These are phyloP conservation scores for Paragorgia papillata DNA, from an alignment of 92 coral and sea anemone genomes.

Conservation along the genomic window DNA sequence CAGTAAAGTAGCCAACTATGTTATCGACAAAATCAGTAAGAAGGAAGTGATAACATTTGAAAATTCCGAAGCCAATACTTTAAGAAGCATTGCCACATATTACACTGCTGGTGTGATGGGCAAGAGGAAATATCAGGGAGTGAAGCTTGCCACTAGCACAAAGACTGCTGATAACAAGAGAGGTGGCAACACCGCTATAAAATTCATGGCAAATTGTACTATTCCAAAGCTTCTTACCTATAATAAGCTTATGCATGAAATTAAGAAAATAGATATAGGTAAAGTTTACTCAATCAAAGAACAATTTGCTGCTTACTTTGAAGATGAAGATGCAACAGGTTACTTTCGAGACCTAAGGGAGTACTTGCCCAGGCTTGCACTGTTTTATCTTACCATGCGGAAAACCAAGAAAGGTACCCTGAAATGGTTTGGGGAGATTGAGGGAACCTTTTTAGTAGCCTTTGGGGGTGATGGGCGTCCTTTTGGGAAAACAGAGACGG, in stretches of 20 bases:
- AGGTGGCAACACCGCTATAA: slow-evolving; percentile 42
- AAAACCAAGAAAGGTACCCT: slow-evolving; percentile 39
- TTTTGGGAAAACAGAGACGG: slow-evolving; percentile 74
- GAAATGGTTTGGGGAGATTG: slow-evolving; percentile 78
- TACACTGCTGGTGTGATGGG: too few relatives aligned
- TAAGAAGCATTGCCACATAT: slow-evolving; percentile 55
- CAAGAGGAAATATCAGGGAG: slow-evolving; percentile 58
- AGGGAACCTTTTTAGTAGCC: slow-evolving; percentile 65
- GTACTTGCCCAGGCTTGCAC: slow-evolving; percentile 66
- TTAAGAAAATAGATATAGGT: slow-evolving; percentile 21
- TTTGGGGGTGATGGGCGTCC: slow-evolving; percentile 78
- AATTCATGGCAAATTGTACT: slow-evolving; percentile 18
- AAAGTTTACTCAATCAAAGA: slow-evolving; percentile 11
- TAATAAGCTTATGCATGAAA: slow-evolving; percentile 5
- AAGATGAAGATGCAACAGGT: slow-evolving; percentile 30
- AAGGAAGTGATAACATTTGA: slow-evolving; percentile 30
- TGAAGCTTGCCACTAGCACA: slow-evolving; percentile 47
- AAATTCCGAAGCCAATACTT: slow-evolving; percentile 40
- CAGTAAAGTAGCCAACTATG: slow-evolving; percentile 35
- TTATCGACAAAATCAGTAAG: slow-evolving; percentile 27
- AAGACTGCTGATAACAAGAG: slow-evolving; percentile 44
- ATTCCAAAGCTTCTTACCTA: slow-evolving; percentile 23
- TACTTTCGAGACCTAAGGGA: slow-evolving; percentile 59
- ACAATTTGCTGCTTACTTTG: slow-evolving; percentile 13
- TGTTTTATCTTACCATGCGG: slow-evolving; percentile 52